Conservation (phyloP, 2,113 vertebrate genomes). For the Xiphophorus hellerii region DNA sequence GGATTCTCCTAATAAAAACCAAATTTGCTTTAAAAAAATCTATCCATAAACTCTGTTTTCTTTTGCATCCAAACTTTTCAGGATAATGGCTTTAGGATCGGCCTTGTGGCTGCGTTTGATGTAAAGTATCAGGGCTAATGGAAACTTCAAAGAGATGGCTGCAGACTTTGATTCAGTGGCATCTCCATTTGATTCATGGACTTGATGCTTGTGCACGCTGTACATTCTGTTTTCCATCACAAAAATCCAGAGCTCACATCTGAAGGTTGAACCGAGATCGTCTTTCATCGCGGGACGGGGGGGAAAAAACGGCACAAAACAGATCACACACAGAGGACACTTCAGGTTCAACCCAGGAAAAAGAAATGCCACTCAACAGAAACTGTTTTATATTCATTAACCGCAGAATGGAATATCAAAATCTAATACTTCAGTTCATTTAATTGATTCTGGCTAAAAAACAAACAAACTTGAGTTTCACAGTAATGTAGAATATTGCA, state of each 20-base stretch:
- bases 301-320: neutral
- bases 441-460: neutral
- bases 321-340: neutral
- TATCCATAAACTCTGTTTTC: conserved; percentile 28
- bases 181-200: conserved; percentile 73
- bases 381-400: neutral
- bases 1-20: conserved; percentile 23
- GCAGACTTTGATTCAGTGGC: conserved; percentile 66
- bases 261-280: conserved; percentile 26
- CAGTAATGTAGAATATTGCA: neutral
- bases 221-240: conserved; percentile 54
- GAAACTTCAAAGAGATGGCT: conserved; percentile 77
- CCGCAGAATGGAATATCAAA: neutral
- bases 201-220: conserved; percentile 54
- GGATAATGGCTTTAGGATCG: conserved; percentile 75
- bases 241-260: conserved; percentile 47
- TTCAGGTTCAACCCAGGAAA: neutral
- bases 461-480: neutral
- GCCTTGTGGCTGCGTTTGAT: conserved; percentile 73
- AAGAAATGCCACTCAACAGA: neutral
- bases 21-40: conserved; percentile 27
- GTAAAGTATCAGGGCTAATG: conserved; percentile 73
- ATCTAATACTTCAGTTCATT: neutral
- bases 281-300: neutral
- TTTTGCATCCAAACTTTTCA: conserved; percentile 42